phyloP scores from a whole-genome alignment of 2,113 vertebrate species.

The Ciconia boyciana region DNA sequence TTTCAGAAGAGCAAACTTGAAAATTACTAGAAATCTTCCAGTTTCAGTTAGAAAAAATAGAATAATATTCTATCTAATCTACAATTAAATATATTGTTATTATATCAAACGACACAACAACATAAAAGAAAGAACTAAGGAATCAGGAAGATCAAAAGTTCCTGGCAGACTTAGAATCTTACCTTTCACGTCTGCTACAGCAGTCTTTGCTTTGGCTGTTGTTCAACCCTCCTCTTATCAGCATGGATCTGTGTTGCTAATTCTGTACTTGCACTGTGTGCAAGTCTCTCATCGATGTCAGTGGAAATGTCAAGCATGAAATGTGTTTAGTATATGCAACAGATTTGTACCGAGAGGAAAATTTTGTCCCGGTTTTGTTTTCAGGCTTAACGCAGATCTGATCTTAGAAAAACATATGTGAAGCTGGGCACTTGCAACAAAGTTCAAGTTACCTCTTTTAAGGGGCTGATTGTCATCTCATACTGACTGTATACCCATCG shows the following conservation, averaged over 20 bases:
- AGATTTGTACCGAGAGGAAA: neutral
- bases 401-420: neutral
- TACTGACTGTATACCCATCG: neutral
- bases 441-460: neutral
- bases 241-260: neutral
- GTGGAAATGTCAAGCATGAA: conserved; percentile 51
- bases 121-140: neutral
- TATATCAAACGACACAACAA: neutral
- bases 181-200: neutral
- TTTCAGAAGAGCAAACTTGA: neutral
- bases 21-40: neutral
- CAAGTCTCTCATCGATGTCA: neutral
- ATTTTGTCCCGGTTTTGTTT: neutral
- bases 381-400: neutral
- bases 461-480: neutral
- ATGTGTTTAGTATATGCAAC: neutral
- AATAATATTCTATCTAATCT: neutral
- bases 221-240: neutral
- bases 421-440: neutral
- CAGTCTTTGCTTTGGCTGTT: neutral
- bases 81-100: neutral
- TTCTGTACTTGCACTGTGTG: neutral
- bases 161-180: neutral
- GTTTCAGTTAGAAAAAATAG: neutral
- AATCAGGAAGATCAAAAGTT: neutral